Conservation (phyloP, 2,797 vertebrate genomes). For the Loris lydekkerianus region DNA sequence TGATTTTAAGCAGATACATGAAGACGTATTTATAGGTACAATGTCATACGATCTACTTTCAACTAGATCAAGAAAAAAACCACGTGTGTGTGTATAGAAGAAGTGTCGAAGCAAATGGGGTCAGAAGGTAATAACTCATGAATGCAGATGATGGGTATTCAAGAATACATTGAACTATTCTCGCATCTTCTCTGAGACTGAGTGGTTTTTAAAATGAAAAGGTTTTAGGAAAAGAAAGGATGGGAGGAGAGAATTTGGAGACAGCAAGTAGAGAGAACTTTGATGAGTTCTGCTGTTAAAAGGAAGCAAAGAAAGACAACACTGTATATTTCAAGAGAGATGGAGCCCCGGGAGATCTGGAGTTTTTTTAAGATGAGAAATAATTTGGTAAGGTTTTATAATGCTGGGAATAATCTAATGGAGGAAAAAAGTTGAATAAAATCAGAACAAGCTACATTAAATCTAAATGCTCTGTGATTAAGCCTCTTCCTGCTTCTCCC, state of each 20-base stretch:
- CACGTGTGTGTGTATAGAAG: neutral
- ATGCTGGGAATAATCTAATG: neutral
- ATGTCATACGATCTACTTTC: conserved; percentile 10
- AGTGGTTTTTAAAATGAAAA: neutral
- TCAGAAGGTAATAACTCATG: neutral
- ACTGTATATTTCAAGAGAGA: neutral
- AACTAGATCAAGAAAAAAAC: neutral
- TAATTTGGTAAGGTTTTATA: neutral
- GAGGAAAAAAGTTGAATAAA: neutral
- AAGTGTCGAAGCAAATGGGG: neutral
- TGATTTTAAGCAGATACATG: neutral
- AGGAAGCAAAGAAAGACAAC: conserved; percentile 1
- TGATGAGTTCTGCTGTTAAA: neutral
- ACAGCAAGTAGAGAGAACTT: accelerated
- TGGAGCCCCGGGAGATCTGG: neutral
- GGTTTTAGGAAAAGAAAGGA: neutral
- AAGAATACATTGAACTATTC: neutral
- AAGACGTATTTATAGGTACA: conserved; percentile 45
- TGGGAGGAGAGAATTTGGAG: neutral
- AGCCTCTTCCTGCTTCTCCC: neutral
- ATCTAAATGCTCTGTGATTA: neutral
- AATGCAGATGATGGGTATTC: neutral
- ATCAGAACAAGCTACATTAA: neutral
- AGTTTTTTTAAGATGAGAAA: neutral
- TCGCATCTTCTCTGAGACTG: neutral